Conservation (phyloP, 2,113 vertebrate genomes). For the Mormyrus iriodes region DNA sequence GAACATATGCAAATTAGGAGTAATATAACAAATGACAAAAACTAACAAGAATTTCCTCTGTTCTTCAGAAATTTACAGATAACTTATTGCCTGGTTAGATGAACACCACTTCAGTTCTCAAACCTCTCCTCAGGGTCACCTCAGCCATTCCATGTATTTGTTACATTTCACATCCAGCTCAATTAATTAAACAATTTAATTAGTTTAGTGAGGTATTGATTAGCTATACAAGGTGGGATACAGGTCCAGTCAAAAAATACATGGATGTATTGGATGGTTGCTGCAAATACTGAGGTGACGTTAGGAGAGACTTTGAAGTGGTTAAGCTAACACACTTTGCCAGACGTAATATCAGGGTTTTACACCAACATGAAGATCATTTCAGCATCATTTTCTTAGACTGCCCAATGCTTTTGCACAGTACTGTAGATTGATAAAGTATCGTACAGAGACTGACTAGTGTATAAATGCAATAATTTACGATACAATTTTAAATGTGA, state of each 20-base stretch:
- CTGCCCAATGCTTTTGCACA: not conserved
- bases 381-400: no score
- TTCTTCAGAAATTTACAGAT: not conserved
- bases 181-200: not conserved
- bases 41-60: not conserved
- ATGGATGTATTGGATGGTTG: not conserved
- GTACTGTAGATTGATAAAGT: not conserved
- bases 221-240: no score
- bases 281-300: no score
- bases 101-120: not conserved
- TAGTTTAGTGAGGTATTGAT: not conserved
- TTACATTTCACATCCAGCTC: not conserved
- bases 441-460: not conserved
- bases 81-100: not conserved
- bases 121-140: no score
- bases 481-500: not conserved
- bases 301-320: no score
- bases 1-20: not conserved
- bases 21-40: not conserved
- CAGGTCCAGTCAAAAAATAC: not conserved
- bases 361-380: no score
- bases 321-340: no score
- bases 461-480: not conserved
- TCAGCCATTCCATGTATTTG: not conserved
- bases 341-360: no score